Percentiles rank a stretch among this genome's conserved stretches.
phyloP scores from a whole-genome alignment of 2,888 invertebrate species.

The Lymantria dispar region DNA sequence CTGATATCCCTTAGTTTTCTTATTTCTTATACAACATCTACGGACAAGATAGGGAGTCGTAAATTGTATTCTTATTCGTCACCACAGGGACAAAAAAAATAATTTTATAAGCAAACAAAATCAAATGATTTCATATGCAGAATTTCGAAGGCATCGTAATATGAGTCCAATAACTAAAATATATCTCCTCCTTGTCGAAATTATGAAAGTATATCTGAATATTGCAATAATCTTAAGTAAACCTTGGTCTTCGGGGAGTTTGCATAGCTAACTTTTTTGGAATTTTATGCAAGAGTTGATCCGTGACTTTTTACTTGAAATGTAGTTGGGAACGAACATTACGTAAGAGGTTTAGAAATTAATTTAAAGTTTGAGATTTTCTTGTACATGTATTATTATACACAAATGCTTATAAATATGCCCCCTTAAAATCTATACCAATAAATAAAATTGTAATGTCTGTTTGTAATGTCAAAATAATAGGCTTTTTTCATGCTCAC shows the following conservation, averaged over 20 bases:
- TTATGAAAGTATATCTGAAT: conserved; percentile 16
- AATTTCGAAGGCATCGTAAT: not conserved
- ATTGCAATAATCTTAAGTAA: conserved; percentile 30
- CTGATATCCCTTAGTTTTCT: too few relatives aligned
- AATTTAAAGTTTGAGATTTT: too few relatives aligned
- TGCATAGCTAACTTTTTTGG: conserved; percentile 11
- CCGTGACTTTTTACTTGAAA: conserved; percentile 24
- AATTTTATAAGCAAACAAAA: not conserved
- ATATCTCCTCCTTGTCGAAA: conserved; percentile 8
- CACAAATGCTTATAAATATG: too few relatives aligned
- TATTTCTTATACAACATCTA: too few relatives aligned
- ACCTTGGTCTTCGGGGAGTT: conserved; percentile 12
- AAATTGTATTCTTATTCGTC: too few relatives aligned
- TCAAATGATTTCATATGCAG: not conserved
- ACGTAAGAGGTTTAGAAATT: not conserved
- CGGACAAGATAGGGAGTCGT: too few relatives aligned
- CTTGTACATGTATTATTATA: too few relatives aligned
- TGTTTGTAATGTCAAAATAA: too few relatives aligned
- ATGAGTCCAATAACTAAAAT: conserved; percentile 1
- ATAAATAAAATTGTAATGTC: too few relatives aligned
- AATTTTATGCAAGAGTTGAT: conserved; percentile 18
- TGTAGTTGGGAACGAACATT: conserved; percentile 10
- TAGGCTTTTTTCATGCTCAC: too few relatives aligned
- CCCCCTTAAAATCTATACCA: too few relatives aligned
- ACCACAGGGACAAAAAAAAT: not conserved